Base-by-base conservation (phyloP, 2,888 invertebrate genomes). In the Thalpophila matura region DNA sequence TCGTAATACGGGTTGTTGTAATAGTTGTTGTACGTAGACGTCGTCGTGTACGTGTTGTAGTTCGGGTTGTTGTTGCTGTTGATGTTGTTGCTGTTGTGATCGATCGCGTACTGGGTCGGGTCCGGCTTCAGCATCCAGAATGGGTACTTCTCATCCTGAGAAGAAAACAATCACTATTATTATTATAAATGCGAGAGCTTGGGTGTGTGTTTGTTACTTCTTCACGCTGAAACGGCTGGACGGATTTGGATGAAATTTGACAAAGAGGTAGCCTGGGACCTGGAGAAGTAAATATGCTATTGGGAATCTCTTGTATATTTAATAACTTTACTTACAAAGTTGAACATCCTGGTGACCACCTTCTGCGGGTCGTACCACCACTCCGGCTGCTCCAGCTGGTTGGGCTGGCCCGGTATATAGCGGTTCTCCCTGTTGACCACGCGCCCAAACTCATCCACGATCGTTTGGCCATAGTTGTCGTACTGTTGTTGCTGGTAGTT, bases 101-200 rank as follows among this genome's bases (percentile, higher is more conserved):
- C 83, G 18, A 87, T 79, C 16, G 87, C 87, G 76, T 90, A 91
- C 79, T 95, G 95, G 18, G 95, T 95, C 9, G 95, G 87, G 69
- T 96, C 96, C 0, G 96, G 96, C 74, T 96, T 95, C 49, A 95
- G 95, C 87, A 97, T 96, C 98, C 98, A 98, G 85, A 97, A 97
- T 0, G 98, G 98, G 91, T 96, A 97, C 66, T 96, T 95, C 85
- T 98, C 98, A 74, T 98, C 96, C 96, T 96, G 24, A 81, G 40
- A 66, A 61, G 3, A 67, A 56, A 74, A 50, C 6, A 12, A 18
- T 42, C 20, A 18, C 20, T 26, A 38, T 20, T 26, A 22, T 20
- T 18, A 29, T 45, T 12, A 18, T 10, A 12, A 37, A 24, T 33
- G 3, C n/a, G 31, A 31, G 12, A n/a, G 31, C n/a, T n/a, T n/a